Evolutionary conservation across 2,113 vertebrate genomes (phyloP).

Genomic region (Gambusia holbrooki): DNA sequence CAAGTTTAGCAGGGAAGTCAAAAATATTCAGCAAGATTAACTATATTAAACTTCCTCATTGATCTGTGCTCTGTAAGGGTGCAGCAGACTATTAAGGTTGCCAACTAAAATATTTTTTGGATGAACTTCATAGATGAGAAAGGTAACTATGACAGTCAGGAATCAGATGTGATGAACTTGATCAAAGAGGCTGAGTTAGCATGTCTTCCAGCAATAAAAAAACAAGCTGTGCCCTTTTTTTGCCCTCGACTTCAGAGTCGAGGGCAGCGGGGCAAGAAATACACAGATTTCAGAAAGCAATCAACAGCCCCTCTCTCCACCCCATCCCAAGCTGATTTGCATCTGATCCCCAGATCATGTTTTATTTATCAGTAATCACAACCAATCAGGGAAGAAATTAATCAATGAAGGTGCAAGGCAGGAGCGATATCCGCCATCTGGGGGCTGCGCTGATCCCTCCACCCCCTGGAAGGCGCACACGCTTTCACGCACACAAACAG

Average conservation of each 20-base stretch:
- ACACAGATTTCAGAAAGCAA: constrained; percentile 85
- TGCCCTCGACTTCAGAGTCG: constrained; percentile 69
- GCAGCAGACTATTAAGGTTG: background rate
- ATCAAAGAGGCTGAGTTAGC: constrained; percentile 33
- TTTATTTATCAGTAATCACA: constrained; percentile 92
- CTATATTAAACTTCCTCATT: background rate
- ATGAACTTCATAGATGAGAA: constrained; percentile 5
- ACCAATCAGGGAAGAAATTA: constrained; percentile 91
- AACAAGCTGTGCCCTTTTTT: constrained; percentile 13
- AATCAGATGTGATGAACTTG: constrained; percentile 12
- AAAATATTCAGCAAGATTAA: background rate
- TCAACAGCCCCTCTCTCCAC: constrained; percentile 76
- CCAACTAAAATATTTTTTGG: constrained; percentile 1
- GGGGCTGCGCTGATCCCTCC: constrained; percentile 79
- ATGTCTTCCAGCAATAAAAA: constrained; percentile 27
- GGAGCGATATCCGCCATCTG: constrained; percentile 90
- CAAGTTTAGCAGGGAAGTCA: background rate
- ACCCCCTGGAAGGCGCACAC: constrained; percentile 46
- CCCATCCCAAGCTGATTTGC: constrained; percentile 78
- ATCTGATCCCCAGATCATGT: constrained; percentile 84
- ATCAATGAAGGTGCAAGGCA: constrained; percentile 86
- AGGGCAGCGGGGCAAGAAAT: constrained; percentile 82
- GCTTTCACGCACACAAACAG: constrained; percentile 18
- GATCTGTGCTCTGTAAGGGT: background rate
- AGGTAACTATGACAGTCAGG: background rate